Percentiles rank a stretch among this genome's conserved stretches.
Evolutionary conservation across 2,113 vertebrate species (phyloP).

Genomic region (Eretmochelys imbricata): DNA sequence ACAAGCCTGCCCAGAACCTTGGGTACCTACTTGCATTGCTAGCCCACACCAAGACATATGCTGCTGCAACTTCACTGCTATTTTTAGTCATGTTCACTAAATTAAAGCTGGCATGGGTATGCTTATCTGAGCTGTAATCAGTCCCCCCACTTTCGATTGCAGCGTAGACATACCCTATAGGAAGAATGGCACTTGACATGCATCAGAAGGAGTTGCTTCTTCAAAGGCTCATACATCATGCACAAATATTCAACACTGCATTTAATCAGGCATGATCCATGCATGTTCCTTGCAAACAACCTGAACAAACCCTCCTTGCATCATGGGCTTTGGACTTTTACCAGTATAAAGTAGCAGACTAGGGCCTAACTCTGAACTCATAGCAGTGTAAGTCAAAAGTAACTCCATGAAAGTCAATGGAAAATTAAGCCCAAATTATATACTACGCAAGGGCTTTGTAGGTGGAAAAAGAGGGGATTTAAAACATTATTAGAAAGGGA

Average conservation of each 20-base stretch:
- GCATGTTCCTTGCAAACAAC: background rate
- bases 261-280: background rate
- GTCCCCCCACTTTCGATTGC: background rate
- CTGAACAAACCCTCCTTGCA: background rate
- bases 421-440: background rate
- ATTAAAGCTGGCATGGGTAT: background rate
- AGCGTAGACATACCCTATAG: too few species aligned
- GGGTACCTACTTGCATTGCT: background rate
- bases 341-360: background rate
- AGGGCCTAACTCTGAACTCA: background rate
- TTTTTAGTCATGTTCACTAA: background rate
- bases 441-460: background rate
- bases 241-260: too few species aligned
- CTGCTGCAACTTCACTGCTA: background rate
- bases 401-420: background rate
- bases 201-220: too few species aligned
- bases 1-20: background rate
- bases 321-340: background rate
- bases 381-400: background rate
- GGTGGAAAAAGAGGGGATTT: background rate
- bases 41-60: background rate
- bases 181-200: background rate
- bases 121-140: background rate
- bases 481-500: background rate
- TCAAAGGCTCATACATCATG: too few species aligned